Conservation (phyloP, 64 coral and sea anemone genomes). For the Actinia equina region DNA sequence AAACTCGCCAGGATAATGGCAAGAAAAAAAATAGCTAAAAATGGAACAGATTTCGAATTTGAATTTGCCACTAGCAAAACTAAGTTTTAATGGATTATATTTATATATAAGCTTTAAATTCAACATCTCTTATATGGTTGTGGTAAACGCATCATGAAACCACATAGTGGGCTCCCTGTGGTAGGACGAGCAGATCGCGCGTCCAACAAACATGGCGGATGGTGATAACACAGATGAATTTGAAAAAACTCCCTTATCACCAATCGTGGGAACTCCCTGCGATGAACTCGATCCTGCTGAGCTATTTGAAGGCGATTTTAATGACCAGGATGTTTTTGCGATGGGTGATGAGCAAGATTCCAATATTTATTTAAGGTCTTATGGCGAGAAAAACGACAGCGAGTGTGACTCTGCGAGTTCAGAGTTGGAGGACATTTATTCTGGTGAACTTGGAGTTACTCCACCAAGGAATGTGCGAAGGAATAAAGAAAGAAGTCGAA, state of each 20-base stretch:
- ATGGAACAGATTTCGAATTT: too few relatives aligned
- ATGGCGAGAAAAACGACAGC: conserved; percentile 44
- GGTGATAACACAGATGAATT: conserved; percentile 13
- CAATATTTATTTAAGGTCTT: not conserved
- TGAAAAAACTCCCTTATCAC: not conserved
- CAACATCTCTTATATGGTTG: too few relatives aligned
- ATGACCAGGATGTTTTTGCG: conserved; percentile 20
- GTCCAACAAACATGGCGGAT: conserved; percentile 46
- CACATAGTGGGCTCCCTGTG: not conserved
- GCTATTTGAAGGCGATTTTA: conserved; percentile 48
- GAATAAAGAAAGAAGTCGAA: conserved; percentile 65
- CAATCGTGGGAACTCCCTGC: conserved; percentile 55
- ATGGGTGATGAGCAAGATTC: conserved; percentile 30
- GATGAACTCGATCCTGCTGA: conserved; percentile 68
- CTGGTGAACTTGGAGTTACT: conserved; percentile 59
- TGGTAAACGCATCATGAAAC: not conserved
- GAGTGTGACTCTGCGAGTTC: conserved; percentile 46
- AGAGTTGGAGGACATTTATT: conserved; percentile 39
- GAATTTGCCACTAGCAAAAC: too few relatives aligned
- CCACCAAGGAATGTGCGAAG: conserved; percentile 80
- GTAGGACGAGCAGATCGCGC: not conserved
- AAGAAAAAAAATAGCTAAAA: too few relatives aligned
- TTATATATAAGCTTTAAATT: too few relatives aligned
- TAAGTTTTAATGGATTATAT: too few relatives aligned
- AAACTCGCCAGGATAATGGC: too few relatives aligned